Percentiles rank a stretch among this genome's conserved stretches.
phyloP scores from a whole-genome alignment of 2,888 invertebrate genomes.

The Chirona hameri region DNA sequence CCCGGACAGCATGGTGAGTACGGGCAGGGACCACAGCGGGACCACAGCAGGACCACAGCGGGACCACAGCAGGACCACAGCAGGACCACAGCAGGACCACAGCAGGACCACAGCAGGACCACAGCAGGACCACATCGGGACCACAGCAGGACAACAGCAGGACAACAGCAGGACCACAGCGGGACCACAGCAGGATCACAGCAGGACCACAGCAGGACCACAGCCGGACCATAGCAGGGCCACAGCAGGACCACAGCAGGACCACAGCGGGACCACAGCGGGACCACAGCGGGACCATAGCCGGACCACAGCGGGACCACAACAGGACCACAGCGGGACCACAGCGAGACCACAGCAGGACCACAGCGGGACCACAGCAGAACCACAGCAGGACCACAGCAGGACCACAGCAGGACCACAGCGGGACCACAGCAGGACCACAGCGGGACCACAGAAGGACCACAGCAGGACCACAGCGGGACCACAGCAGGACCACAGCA shows the following conservation, averaged over 20 bases:
- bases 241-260: background rate
- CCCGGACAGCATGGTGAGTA: conserved; percentile 43
- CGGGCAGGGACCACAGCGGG: background rate
- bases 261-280: background rate
- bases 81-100: background rate
- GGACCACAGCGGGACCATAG: background rate
- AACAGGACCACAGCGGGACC: background rate
- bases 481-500: background rate
- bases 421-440: background rate
- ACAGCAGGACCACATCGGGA: background rate
- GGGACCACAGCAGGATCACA: no score
- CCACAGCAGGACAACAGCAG: no score
- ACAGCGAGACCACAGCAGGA: background rate
- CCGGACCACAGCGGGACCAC: background rate
- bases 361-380: background rate
- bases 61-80: background rate
- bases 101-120: background rate
- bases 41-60: no score
- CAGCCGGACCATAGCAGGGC: background rate
- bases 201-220: no score
- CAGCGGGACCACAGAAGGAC: background rate
- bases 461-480: background rate
- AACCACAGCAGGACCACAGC: background rate
- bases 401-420: background rate
- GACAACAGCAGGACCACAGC: background rate